These are phyloP conservation scores for Enteromius thamalakanensis DNA, from an alignment of 2,797 vertebrate species.

Conservation along the genomic window DNA sequence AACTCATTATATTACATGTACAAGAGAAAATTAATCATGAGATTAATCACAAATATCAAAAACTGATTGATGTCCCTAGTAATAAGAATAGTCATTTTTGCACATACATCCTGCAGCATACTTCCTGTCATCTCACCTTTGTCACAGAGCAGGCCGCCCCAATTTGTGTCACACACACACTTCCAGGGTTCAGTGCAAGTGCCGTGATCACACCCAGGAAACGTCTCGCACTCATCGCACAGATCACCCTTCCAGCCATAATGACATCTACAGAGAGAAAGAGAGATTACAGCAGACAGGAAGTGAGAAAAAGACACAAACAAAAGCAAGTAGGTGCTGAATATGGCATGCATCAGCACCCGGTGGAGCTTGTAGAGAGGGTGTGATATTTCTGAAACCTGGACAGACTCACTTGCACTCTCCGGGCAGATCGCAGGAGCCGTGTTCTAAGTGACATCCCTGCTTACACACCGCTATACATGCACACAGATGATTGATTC, in stretches of 20 bases:
- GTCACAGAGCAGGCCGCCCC: conserved; percentile 85
- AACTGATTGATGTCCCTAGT: background rate
- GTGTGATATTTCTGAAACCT: background rate
- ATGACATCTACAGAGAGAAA: conserved; percentile 73
- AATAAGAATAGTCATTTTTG: conserved; percentile 23
- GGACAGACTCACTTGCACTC: conserved; percentile 79
- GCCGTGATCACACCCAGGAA: conserved; percentile 82
- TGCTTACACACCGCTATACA: conserved; percentile 78
- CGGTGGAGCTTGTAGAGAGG: background rate
- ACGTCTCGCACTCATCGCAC: conserved; percentile 81
- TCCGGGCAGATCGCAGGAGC: conserved; percentile 75
- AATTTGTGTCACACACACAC: conserved; percentile 85
- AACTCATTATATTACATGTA: background rate
- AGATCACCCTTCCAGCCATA: conserved; percentile 81
- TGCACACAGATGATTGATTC: conserved; percentile 30
- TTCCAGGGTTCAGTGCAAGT: conserved; percentile 83
- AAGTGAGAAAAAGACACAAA: conserved; percentile 10
- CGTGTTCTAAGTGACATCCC: conserved; percentile 79
- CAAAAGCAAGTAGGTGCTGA: background rate
- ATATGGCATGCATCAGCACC: background rate
- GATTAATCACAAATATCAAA: background rate
- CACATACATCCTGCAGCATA: conserved; percentile 21
- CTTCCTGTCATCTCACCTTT: conserved; percentile 74
- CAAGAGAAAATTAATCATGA: background rate
- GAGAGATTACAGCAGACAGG: background rate